Evolutionary conservation across 64 coral and sea anemone species (phyloP).

Genomic region (Montipora efflorescens): DNA sequence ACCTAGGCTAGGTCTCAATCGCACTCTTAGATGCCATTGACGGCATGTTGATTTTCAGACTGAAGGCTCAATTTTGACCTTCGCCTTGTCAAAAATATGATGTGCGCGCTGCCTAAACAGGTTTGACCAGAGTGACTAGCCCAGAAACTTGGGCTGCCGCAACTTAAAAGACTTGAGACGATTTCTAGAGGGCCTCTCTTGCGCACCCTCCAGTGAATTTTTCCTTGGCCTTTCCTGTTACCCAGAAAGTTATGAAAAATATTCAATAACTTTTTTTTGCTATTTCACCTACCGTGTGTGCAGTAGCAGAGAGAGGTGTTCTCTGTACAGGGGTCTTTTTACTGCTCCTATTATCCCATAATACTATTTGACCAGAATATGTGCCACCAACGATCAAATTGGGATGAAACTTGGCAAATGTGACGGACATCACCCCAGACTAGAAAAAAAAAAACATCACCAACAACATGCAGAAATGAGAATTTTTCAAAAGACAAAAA

Average conservation of each 20-base stretch:
- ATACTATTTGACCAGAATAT: conserved; percentile 97
- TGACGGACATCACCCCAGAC: conserved; percentile 97
- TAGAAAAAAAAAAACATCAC: conserved; percentile 36
- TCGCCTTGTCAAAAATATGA: no score
- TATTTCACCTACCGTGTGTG: conserved; percentile 82
- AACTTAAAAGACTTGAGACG: no score
- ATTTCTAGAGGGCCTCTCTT: no score
- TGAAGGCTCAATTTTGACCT: no score
- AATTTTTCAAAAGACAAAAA: no score
- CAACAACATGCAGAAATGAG: not conserved
- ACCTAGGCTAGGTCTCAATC: no score
- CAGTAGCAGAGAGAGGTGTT: conserved; percentile 95
- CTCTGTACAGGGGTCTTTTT: conserved; percentile 98
- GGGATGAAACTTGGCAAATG: conserved; percentile 97
- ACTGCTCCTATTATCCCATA: conserved; percentile 99
- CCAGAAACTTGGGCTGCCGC: no score
- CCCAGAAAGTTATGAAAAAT: not conserved
- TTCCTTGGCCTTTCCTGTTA: not conserved
- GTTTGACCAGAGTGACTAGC: no score
- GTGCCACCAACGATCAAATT: conserved; percentile 97
- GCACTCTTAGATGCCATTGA: no score
- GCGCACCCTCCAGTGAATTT: no score
- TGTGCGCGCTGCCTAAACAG: no score
- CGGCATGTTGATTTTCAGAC: no score
- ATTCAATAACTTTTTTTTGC: not conserved